Evolutionary conservation across 2,888 invertebrate species (phyloP).

Genomic region (Dendrolimus pini): DNA sequence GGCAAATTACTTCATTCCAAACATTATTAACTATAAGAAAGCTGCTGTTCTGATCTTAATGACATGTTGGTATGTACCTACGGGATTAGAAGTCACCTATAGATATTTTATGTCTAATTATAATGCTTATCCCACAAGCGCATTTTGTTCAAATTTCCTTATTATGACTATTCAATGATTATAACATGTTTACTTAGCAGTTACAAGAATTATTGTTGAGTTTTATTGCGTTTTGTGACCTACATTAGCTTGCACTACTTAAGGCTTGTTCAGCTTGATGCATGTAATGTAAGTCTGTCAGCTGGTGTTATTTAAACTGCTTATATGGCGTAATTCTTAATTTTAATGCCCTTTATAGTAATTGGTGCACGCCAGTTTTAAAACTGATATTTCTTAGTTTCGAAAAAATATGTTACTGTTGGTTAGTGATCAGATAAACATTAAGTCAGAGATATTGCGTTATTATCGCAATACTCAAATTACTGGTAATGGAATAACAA

Average conservation of each 20-base stretch:
- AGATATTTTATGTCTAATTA: no score
- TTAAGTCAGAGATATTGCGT: neutral
- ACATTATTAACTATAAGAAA: neutral
- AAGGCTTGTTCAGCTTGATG: constrained; percentile 4
- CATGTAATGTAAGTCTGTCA: neutral
- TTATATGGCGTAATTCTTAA: neutral
- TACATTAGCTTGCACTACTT: constrained; percentile 27
- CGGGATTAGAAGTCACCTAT: no score
- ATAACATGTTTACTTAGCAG: constrained; percentile 9
- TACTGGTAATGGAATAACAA: neutral
- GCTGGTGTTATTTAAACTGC: neutral
- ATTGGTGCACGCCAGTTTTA: constrained; percentile 11
- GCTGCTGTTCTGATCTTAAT: no score
- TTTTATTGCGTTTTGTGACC: constrained; percentile 32
- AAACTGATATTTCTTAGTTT: constrained; percentile 1
- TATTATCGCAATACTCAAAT: neutral
- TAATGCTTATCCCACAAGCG: no score
- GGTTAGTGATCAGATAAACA: constrained; percentile 2
- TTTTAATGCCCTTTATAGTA: neutral
- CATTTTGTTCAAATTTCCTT: constrained; percentile 2
- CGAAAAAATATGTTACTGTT: neutral
- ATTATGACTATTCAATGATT: constrained; percentile 5
- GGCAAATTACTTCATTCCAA: neutral
- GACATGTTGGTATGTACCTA: no score
- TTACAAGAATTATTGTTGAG: constrained; percentile 16